Percentiles rank a stretch among this genome's conserved stretches.
These are phyloP conservation scores for Medauroidea extradentata DNA, from an alignment of 1,140 invertebrate species.

Conservation along the genomic window DNA sequence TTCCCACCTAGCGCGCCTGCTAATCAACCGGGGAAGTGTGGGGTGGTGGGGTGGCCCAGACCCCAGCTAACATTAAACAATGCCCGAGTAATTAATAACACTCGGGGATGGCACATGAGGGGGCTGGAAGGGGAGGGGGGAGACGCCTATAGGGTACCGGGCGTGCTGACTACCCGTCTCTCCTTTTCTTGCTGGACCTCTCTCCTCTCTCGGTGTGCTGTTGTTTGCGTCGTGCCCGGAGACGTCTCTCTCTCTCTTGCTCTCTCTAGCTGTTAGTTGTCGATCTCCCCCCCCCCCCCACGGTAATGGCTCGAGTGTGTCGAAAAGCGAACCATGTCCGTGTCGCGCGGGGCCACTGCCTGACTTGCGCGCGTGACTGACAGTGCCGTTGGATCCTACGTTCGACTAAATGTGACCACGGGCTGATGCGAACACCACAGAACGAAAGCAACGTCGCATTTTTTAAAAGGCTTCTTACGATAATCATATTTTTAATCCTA, in stretches of 20 bases:
- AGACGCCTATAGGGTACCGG: no score
- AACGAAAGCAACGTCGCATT: no score
- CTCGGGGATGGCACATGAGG: conserved; percentile 9
- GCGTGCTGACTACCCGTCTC: background rate
- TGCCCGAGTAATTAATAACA: conserved; percentile 15
- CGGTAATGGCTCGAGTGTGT: no score
- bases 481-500: no score
- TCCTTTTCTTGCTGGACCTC: background rate
- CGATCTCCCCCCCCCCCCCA: no score
- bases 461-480: no score
- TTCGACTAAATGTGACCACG: no score
- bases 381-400: no score
- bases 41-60: background rate
- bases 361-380: no score
- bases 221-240: background rate
- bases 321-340: no score
- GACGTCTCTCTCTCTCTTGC: background rate
- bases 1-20: conserved; percentile 5
- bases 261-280: background rate
- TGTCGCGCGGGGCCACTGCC: no score
- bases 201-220: background rate
- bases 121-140: background rate
- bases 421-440: no score
- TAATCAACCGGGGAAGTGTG: conserved; percentile 5
- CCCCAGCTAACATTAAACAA: conserved; percentile 16